These are phyloP conservation scores for Acrocyrtus sp. DNA, from an alignment of 2,888 invertebrate species.

Conservation along the genomic window DNA sequence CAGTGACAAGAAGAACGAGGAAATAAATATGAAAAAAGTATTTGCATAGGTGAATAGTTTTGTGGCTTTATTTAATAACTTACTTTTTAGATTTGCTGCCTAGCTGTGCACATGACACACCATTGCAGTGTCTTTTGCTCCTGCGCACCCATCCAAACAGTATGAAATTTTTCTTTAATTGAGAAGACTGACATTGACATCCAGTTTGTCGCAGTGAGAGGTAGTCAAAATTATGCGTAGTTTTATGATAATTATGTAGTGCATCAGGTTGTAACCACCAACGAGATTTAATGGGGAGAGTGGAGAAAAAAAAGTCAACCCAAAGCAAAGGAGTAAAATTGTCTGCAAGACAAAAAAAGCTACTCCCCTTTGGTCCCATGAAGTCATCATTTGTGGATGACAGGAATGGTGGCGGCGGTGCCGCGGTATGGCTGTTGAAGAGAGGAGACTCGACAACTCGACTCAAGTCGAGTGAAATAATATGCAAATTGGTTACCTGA, in stretches of 20 bases:
- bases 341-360: not conserved
- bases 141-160: conserved; percentile 3
- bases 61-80: conserved; percentile 25
- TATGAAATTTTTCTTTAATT: not conserved
- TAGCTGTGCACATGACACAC: too few species aligned
- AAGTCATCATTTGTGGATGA: not conserved
- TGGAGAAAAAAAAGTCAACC: not conserved
- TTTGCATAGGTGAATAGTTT: too few species aligned
- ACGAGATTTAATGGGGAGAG: not conserved
- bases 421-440: too few species aligned
- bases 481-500: conserved; percentile 41
- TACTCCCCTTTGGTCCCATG: not conserved
- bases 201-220: not conserved
- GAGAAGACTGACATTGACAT: conserved; percentile 10
- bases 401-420: not conserved
- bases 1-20: conserved; percentile 43
- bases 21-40: conserved; percentile 22
- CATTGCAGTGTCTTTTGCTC: too few species aligned
- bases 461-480: not conserved
- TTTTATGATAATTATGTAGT: not conserved
- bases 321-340: not conserved
- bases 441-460: not conserved
- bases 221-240: conserved; percentile 1
- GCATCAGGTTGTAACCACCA: not conserved
- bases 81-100: too few species aligned